Conservation (phyloP, 2,797 vertebrate genomes). For the Aselliscus stoliczkanus region DNA sequence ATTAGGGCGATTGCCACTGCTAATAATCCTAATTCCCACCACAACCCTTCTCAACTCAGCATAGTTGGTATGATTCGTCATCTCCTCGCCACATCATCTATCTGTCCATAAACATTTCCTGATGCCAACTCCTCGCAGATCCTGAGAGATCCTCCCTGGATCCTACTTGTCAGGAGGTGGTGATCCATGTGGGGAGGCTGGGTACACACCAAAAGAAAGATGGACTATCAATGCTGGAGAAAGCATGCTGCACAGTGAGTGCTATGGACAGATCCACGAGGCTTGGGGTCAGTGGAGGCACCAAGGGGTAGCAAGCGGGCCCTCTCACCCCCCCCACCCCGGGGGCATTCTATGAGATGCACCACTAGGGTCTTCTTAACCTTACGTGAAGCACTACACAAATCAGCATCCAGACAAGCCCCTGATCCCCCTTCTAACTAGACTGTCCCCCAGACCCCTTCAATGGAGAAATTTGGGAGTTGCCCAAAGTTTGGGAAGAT, state of each 20-base stretch:
- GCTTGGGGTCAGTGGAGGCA: background rate
- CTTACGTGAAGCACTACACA: background rate
- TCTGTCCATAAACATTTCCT: conserved; percentile 14
- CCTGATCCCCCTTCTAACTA: too few relatives aligned
- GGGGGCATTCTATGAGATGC: background rate
- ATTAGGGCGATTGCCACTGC: background rate
- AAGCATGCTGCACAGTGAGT: background rate
- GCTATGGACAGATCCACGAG: background rate
- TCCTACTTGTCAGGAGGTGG: background rate
- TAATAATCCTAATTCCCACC: background rate
- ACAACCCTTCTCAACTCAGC: background rate
- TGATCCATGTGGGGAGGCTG: background rate
- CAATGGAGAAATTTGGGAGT: background rate
- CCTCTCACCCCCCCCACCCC: background rate
- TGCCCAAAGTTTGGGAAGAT: background rate
- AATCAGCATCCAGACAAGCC: background rate
- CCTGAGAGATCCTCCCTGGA: background rate
- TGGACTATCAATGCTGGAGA: background rate
- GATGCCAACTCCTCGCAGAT: background rate
- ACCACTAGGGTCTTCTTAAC: background rate
- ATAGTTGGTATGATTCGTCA: background rate
- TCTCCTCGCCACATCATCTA: background rate
- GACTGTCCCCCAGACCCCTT: background rate
- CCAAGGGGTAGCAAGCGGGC: background rate
- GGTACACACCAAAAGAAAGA: background rate